These are phyloP conservation scores for Teleogryllus oceanicus DNA, from an alignment of 2,888 invertebrate genomes.

Conservation along the genomic window DNA sequence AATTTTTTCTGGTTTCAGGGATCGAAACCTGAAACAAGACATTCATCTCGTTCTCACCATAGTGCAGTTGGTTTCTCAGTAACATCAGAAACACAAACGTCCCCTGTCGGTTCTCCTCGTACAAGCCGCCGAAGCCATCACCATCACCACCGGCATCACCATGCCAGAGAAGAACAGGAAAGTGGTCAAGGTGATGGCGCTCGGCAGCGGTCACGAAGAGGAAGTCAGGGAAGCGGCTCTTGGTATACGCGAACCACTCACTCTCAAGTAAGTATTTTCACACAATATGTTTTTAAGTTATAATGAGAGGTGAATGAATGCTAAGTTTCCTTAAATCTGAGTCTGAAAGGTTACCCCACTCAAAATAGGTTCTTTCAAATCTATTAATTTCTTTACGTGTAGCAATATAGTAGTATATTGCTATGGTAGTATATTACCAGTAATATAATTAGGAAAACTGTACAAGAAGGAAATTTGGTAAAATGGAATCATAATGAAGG, in stretches of 20 bases:
- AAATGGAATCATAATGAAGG: no score
- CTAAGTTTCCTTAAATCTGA: no score
- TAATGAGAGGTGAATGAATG: no score
- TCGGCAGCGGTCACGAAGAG: slow-evolving; percentile 37
- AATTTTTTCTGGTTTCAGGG: not conserved
- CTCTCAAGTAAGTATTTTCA: slow-evolving; percentile 40
- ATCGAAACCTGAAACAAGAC: not conserved
- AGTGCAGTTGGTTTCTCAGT: slow-evolving; percentile 32
- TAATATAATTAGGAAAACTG: no score
- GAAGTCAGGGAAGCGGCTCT: slow-evolving; percentile 35
- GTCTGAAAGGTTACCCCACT: no score
- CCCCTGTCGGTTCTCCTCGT: slow-evolving; percentile 43
- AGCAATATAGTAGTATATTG: no score
- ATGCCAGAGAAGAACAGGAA: slow-evolving; percentile 31
- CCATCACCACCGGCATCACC: slow-evolving; percentile 41
- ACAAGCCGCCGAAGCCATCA: slow-evolving; percentile 47
- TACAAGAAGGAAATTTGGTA: no score
- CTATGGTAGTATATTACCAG: no score
- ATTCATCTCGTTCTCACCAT: not conserved
- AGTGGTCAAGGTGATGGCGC: slow-evolving; percentile 36
- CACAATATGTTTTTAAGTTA: slow-evolving; percentile 37
- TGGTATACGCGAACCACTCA: slow-evolving; percentile 43
- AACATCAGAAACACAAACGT: slow-evolving; percentile 44
- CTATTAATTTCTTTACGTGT: no score
- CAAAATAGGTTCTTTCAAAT: no score